phyloP scores from a whole-genome alignment of 2,113 vertebrate genomes.

The Clarias batrachus region DNA sequence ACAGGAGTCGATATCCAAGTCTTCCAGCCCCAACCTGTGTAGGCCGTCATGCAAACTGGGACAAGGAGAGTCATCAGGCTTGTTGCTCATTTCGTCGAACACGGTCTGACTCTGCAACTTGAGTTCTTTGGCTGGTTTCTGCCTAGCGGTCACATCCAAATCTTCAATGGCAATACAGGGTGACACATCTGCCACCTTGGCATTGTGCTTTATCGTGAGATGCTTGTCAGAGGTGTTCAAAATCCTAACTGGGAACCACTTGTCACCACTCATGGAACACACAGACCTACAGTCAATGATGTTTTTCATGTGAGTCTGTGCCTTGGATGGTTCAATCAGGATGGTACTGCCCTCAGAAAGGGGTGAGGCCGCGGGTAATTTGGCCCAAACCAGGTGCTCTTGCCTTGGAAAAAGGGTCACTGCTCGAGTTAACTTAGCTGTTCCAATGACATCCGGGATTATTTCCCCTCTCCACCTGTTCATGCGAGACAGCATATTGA shows the following conservation, averaged over 20 bases:
- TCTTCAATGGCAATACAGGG: slow-evolving; percentile 20
- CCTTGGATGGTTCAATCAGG: background rate
- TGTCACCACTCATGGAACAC: slow-evolving; percentile 12
- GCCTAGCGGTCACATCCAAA: background rate
- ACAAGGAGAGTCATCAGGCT: no score
- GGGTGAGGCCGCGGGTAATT: background rate
- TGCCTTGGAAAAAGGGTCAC: slow-evolving; percentile 18
- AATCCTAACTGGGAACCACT: slow-evolving; percentile 30
- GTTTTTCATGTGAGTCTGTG: slow-evolving; percentile 1
- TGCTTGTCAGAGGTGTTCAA: slow-evolving; percentile 24
- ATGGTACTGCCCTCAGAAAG: slow-evolving; percentile 32
- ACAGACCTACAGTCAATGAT: slow-evolving; percentile 16
- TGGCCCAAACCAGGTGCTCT: background rate
- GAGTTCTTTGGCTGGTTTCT: background rate
- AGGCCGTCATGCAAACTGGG: background rate
- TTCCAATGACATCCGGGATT: background rate
- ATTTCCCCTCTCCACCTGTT: background rate
- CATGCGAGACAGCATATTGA: background rate
- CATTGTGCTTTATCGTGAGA: background rate
- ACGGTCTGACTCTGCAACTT: background rate
- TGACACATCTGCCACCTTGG: slow-evolving; percentile 23
- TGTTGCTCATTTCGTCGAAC: no score
- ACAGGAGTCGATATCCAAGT: slow-evolving; percentile 38
- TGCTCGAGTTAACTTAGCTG: background rate
- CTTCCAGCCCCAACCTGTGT: background rate